Conservation (phyloP, 2,888 invertebrate genomes). For the Leucozona laternaria region DNA sequence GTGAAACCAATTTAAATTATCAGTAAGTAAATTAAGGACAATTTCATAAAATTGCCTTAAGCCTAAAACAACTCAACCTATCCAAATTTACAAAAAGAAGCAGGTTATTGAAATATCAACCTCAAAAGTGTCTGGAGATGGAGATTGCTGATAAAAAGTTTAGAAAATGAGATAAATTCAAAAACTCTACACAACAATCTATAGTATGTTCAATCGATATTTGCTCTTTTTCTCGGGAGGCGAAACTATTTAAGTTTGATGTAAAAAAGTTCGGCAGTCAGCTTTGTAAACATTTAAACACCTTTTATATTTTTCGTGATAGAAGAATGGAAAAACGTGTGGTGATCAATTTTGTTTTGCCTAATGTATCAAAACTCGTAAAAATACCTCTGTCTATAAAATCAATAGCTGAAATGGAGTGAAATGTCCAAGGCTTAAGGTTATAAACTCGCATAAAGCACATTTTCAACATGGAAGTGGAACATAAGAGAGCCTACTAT, state of each 20-base stretch:
- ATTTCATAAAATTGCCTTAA: neutral
- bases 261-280: too few relatives aligned
- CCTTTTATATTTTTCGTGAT: too few relatives aligned
- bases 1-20: neutral
- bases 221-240: too few relatives aligned
- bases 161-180: neutral
- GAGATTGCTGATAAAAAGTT: neutral
- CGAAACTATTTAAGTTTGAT: too few relatives aligned
- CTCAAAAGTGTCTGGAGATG: neutral
- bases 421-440: neutral
- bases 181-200: neutral
- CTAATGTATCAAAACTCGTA: too few relatives aligned
- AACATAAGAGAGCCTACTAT: constrained; percentile 16
- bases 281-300: too few relatives aligned
- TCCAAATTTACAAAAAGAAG: neutral
- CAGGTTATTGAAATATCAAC: neutral
- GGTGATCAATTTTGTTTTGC: too few relatives aligned
- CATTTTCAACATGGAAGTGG: constrained; percentile 47
- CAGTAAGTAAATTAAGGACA: constrained; percentile 20
- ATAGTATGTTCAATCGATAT: too few relatives aligned
- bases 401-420: neutral
- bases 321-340: too few relatives aligned
- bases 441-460: neutral
- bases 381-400: neutral
- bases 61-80: neutral